These are phyloP conservation scores for Pollimyrus isidori DNA, from an alignment of 2,113 vertebrate species.

Conservation along the genomic window DNA sequence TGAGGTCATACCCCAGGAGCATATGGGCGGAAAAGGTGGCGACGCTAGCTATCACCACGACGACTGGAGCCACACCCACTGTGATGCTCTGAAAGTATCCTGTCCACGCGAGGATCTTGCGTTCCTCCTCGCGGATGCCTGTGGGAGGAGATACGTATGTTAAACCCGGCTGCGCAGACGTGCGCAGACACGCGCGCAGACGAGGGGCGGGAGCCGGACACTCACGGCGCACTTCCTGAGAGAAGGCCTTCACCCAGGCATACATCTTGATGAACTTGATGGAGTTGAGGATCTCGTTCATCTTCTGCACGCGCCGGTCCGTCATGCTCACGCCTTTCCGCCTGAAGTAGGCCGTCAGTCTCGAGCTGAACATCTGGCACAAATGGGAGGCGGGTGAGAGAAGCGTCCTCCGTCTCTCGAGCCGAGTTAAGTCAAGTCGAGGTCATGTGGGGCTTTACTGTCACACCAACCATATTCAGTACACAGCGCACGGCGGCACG, in stretches of 20 bases:
- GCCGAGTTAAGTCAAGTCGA: neutral
- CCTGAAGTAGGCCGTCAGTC: constrained; percentile 84
- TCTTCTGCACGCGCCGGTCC: constrained; percentile 86
- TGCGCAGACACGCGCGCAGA: neutral
- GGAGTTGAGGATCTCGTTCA: constrained; percentile 89
- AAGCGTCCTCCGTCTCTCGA: neutral
- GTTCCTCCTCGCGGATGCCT: constrained; percentile 82
- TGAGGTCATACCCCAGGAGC: constrained; percentile 83
- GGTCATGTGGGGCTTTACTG: neutral
- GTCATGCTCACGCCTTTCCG: constrained; percentile 75
- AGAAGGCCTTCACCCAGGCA: constrained; percentile 90
- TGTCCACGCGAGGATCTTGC: constrained; percentile 68
- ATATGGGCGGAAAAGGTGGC: constrained; percentile 85
- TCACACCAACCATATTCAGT: neutral
- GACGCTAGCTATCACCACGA: constrained; percentile 86
- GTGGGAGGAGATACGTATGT: neutral
- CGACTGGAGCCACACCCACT: constrained; percentile 82
- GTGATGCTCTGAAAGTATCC: constrained; percentile 92
- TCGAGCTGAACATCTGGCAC: constrained; percentile 83
- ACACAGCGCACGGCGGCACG: neutral
- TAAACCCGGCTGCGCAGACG: neutral
- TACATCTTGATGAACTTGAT: constrained; percentile 97
- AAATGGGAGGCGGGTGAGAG: neutral
- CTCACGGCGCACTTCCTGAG: constrained; percentile 77
- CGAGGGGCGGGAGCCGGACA: neutral